Conservation (phyloP, 2,797 vertebrate genomes). For the Podarcis lilfordi region DNA sequence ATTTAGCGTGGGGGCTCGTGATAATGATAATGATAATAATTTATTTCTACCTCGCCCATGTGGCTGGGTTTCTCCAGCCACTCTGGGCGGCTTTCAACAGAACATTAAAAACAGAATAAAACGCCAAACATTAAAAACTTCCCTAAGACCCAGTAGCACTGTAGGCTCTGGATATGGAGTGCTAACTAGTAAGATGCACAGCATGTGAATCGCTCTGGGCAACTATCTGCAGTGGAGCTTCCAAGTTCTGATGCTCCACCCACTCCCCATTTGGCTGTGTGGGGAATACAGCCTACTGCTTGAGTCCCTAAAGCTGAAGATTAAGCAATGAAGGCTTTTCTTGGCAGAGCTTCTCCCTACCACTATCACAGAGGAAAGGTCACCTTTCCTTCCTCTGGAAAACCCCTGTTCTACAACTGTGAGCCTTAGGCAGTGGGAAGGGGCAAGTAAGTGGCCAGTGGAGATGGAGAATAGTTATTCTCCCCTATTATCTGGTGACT, state of each 20-base stretch:
- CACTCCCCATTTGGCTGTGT: background rate
- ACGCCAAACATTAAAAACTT: no score
- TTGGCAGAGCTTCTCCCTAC: background rate
- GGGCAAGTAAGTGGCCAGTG: background rate
- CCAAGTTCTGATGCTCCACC: background rate
- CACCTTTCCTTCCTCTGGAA: background rate
- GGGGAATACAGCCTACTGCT: background rate
- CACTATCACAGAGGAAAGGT: background rate
- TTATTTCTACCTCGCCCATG: no score
- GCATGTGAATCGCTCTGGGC: background rate
- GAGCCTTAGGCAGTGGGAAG: background rate
- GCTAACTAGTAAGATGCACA: background rate
- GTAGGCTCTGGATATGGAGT: background rate
- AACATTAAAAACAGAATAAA: no score
- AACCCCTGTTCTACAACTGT: background rate
- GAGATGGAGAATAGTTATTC: background rate
- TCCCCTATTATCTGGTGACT: background rate
- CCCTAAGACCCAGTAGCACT: background rate
- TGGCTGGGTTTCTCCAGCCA: no score
- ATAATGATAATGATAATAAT: no score
- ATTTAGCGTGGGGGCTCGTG: no score
- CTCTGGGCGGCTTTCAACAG: no score
- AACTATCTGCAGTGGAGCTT: background rate
- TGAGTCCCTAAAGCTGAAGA: background rate
- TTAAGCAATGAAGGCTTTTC: background rate